Percentiles rank a stretch among this genome's conserved stretches.
Evolutionary conservation across 2,797 vertebrate genomes (phyloP).

Genomic region (Momotus momota): DNA sequence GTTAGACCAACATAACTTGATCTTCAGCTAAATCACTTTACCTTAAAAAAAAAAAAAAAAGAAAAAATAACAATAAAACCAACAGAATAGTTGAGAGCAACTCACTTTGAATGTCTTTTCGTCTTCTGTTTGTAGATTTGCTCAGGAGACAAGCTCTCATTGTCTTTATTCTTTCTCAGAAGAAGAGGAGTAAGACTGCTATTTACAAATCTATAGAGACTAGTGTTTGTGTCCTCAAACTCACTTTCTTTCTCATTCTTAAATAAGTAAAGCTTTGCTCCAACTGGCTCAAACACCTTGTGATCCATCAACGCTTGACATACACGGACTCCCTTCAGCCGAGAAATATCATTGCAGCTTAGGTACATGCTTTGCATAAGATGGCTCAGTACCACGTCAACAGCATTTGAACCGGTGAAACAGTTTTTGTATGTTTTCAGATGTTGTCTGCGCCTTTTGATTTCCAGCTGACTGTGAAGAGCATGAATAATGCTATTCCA

Average conservation of each 20-base stretch:
- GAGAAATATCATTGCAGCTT: constrained; percentile 85
- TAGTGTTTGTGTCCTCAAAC: constrained; percentile 86
- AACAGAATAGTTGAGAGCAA: background rate
- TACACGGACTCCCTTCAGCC: constrained; percentile 85
- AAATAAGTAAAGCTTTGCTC: constrained; percentile 81
- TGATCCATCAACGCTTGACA: constrained; percentile 91
- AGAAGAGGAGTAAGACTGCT: constrained; percentile 49
- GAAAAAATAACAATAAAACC: too few relatives aligned
- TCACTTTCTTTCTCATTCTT: constrained; percentile 81
- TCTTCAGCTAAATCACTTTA: background rate
- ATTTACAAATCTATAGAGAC: constrained; percentile 86
- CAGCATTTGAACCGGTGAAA: constrained; percentile 86
- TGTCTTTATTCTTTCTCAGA: constrained; percentile 5
- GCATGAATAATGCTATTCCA: constrained; percentile 88
- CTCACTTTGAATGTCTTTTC: constrained; percentile 78
- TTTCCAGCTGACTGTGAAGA: constrained; percentile 85
- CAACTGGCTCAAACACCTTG: constrained; percentile 86
- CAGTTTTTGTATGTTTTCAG: constrained; percentile 81
- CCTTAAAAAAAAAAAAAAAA: background rate
- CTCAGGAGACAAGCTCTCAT: constrained; percentile 64
- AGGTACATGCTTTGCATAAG: constrained; percentile 89
- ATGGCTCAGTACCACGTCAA: constrained; percentile 87
- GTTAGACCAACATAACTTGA: background rate
- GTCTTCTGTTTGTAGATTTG: constrained; percentile 69
- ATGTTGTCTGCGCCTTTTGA: constrained; percentile 81